Evolutionary conservation across 1,140 invertebrate genomes (phyloP).

Genomic region (Camponotus pennsylvanicus): DNA sequence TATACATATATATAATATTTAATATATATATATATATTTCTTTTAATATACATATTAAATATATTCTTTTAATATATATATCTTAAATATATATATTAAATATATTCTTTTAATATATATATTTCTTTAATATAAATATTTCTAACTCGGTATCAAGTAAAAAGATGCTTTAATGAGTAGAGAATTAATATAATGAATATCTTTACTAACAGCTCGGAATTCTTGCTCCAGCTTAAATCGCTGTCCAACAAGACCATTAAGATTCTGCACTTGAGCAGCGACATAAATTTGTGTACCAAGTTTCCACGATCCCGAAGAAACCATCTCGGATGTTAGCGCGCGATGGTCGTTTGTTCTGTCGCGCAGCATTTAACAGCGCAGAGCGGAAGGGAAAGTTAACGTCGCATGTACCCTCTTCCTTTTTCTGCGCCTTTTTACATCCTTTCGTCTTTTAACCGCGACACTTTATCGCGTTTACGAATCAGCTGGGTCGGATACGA

Average conservation of each 20-base stretch:
- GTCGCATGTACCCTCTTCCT: not conserved
- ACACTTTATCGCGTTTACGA: slow-evolving; percentile 59
- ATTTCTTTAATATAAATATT: not conserved
- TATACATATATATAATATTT: too few relatives aligned
- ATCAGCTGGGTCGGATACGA: not conserved
- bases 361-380: slow-evolving; percentile 67
- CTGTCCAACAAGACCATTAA: slow-evolving; percentile 10
- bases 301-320: slow-evolving; percentile 18
- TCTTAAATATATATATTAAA: too few relatives aligned
- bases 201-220: not conserved
- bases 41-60: not conserved
- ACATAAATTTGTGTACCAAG: slow-evolving; percentile 26
- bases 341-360: slow-evolving; percentile 67
- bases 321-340: not conserved
- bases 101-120: not conserved
- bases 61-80: too few relatives aligned
- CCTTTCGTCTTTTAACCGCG: slow-evolving; percentile 35
- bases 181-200: not conserved
- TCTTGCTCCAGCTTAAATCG: not conserved
- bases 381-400: slow-evolving; percentile 75
- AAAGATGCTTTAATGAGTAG: not conserved
- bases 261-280: slow-evolving; percentile 18
- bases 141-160: not conserved
- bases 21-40: too few relatives aligned
- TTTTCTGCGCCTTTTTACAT: slow-evolving; percentile 15